phyloP scores from a whole-genome alignment of 35 echinoderm and acorn worm species.

The Chiridota heheva region DNA sequence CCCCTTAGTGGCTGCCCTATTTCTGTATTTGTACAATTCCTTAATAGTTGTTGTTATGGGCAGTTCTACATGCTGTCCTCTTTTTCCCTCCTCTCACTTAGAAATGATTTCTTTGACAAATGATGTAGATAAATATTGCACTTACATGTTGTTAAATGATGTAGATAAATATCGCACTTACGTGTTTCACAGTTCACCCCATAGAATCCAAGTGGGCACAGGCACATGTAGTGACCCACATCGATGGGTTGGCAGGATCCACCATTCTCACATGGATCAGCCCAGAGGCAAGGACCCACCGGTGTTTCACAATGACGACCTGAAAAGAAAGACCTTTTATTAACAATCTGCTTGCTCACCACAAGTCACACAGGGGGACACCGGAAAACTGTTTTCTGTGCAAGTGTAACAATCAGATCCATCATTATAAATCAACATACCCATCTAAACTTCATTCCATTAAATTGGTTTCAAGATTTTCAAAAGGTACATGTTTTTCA shows the following conservation, averaged over 20 bases:
- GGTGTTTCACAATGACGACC: slow-evolving; percentile 86
- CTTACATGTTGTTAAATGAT: not conserved
- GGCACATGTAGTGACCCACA: slow-evolving; percentile 72
- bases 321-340: slow-evolving; percentile 24
- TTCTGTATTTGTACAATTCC: no score
- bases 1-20: no score
- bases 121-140: not conserved
- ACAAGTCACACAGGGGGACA: not conserved
- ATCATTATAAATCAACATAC: not conserved
- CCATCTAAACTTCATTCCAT: not conserved
- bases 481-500: not conserved
- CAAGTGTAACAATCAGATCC: not conserved
- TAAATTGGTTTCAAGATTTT: not conserved
- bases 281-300: slow-evolving; percentile 55
- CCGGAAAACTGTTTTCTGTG: no score
- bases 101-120: not conserved
- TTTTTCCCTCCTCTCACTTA: not conserved
- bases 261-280: slow-evolving; percentile 71
- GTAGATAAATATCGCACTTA: slow-evolving; percentile 18
- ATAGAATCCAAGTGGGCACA: slow-evolving; percentile 76
- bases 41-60: not conserved
- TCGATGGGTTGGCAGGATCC: slow-evolving; percentile 77
- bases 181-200: slow-evolving; percentile 76
- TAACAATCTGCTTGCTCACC: not conserved
- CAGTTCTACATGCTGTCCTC: not conserved